These are phyloP conservation scores for Neelides folsomi DNA, from an alignment of 2,888 invertebrate genomes.

Conservation along the genomic window DNA sequence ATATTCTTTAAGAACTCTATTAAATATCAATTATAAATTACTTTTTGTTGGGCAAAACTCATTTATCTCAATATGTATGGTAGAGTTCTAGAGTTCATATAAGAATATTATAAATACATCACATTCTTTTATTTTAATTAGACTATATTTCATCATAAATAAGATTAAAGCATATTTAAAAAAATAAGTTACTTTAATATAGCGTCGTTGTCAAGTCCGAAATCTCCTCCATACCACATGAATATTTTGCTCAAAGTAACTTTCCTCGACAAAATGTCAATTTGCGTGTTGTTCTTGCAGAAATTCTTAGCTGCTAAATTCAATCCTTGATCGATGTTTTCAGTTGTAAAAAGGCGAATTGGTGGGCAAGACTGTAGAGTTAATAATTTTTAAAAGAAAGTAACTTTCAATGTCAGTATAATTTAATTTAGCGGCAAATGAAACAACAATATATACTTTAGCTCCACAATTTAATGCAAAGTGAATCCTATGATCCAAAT, in stretches of 20 bases:
- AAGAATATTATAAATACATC: no score
- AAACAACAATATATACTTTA: no score
- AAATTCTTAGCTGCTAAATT: constrained; percentile 17
- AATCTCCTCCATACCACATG: constrained; percentile 22
- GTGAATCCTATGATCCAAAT: constrained; percentile 39
- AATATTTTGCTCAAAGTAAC: constrained; percentile 22
- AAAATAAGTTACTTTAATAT: constrained; percentile 11
- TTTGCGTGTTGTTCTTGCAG: constrained; percentile 16
- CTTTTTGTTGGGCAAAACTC: no score
- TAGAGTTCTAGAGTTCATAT: no score
- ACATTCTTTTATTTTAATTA: no score
- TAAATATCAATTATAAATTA: not conserved
- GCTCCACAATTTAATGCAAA: constrained; percentile 41
- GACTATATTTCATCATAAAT: no score
- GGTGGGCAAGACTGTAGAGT: constrained; percentile 24
- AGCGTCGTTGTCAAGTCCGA: constrained; percentile 14
- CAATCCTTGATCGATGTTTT: constrained; percentile 18
- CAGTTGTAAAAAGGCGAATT: constrained; percentile 18
- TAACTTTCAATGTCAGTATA: not conserved
- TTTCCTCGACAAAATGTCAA: constrained; percentile 13
- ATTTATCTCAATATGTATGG: no score
- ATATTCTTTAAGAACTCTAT: constrained; percentile 5
- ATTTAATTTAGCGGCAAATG: no score
- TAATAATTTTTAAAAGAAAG: no score
- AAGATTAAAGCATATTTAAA: not conserved